phyloP scores from a whole-genome alignment of 1,140 invertebrate genomes.

The Pseudomyrmex concolor region DNA sequence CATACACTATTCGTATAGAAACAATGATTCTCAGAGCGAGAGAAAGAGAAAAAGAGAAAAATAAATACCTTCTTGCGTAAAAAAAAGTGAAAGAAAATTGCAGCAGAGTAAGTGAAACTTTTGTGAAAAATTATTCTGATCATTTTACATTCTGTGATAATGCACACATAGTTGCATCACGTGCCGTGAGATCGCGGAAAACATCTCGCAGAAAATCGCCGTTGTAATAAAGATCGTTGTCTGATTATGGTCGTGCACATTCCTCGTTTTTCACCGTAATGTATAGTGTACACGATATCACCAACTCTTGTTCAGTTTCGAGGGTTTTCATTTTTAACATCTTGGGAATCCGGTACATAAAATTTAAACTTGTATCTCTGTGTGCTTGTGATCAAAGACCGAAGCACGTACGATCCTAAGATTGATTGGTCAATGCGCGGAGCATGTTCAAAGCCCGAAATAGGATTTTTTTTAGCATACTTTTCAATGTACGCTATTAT shows the following conservation, averaged over 20 bases:
- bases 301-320: conserved; percentile 35
- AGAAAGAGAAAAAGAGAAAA: too few species aligned
- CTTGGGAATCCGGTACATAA: background rate
- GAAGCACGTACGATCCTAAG: too few species aligned
- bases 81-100: background rate
- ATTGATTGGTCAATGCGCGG: too few species aligned
- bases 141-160: conserved; percentile 49
- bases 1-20: conserved; percentile 14
- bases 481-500: too few species aligned
- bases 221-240: conserved; percentile 59
- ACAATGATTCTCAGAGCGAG: conserved; percentile 35
- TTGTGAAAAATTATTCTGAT: conserved; percentile 19
- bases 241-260: conserved; percentile 27
- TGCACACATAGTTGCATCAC: conserved; percentile 21
- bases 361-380: too few species aligned
- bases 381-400: too few species aligned
- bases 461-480: too few species aligned
- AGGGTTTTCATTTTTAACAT: conserved; percentile 36
- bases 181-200: conserved; percentile 51
- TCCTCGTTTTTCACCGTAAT: conserved; percentile 48
- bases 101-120: background rate
- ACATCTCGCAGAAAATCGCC: conserved; percentile 44
- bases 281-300: conserved; percentile 14
- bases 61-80: conserved; percentile 16
- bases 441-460: too few species aligned